Evolutionary conservation across 2,797 vertebrate species (phyloP).

Genomic region (Girardinus metallicus): DNA sequence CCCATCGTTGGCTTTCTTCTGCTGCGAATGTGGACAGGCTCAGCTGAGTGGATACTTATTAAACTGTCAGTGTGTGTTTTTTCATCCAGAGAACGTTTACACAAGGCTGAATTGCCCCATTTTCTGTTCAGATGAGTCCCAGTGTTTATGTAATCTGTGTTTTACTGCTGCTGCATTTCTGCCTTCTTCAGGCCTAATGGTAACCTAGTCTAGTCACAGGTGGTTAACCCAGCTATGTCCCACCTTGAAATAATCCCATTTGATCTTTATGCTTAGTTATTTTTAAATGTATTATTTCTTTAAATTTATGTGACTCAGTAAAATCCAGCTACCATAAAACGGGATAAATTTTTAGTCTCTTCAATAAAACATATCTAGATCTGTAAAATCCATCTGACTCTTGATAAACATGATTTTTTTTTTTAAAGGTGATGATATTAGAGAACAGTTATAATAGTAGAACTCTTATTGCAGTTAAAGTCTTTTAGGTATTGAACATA

Average conservation of each 20-base stretch:
- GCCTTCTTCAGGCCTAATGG: slow-evolving; percentile 11
- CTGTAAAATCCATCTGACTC: no score
- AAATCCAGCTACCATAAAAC: no score
- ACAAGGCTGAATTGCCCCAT: slow-evolving; percentile 38
- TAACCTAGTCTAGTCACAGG: not conserved
- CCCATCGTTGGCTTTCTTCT: slow-evolving; percentile 46
- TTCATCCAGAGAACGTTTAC: slow-evolving; percentile 20
- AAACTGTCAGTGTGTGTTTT: slow-evolving; percentile 59
- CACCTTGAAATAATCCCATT: no score
- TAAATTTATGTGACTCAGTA: no score
- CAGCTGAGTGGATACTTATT: slow-evolving; percentile 59
- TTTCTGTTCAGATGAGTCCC: slow-evolving; percentile 35
- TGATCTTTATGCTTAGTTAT: no score
- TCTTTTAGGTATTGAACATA: not conserved
- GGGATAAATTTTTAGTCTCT: no score
- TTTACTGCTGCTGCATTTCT: slow-evolving; percentile 10
- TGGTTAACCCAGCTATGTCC: not conserved
- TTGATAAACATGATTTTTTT: no score
- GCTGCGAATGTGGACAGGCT: slow-evolving; percentile 42
- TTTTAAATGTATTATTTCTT: no score
- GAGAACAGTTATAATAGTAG: not conserved
- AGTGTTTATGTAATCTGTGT: slow-evolving; percentile 35
- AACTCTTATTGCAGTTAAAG: not conserved
- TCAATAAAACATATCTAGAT: no score
- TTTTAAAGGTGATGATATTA: no score